phyloP scores from a whole-genome alignment of 2,797 vertebrate genomes.

The Syndactyla subalaris region DNA sequence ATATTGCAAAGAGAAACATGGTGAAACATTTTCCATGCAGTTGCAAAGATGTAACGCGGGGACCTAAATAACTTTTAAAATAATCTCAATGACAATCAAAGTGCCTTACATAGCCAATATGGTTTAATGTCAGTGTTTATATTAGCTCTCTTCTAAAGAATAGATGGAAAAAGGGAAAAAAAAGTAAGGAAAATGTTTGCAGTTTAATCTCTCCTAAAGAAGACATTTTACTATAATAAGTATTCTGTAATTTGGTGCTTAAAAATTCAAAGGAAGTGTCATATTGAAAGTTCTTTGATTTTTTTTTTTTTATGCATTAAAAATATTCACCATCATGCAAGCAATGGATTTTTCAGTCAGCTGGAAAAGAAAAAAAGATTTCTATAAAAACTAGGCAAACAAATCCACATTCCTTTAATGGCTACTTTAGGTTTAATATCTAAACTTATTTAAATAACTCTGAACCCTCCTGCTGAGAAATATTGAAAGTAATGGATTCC shows the following conservation, averaged over 20 bases:
- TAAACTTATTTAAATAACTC: slow-evolving; percentile 87
- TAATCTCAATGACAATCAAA: slow-evolving; percentile 86
- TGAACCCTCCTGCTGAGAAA: slow-evolving; percentile 83
- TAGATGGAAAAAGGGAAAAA: slow-evolving; percentile 36
- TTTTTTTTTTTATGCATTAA: slow-evolving; percentile 72
- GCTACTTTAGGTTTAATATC: slow-evolving; percentile 85
- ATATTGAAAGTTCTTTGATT: slow-evolving; percentile 69
- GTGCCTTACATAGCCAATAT: slow-evolving; percentile 79
- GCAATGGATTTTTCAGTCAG: slow-evolving; percentile 78
- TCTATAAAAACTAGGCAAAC: slow-evolving; percentile 76
- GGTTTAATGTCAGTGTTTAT: slow-evolving; percentile 80
- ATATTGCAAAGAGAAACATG: slow-evolving; percentile 89
- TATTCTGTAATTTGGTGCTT: slow-evolving; percentile 74
- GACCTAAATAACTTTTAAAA: slow-evolving; percentile 87
- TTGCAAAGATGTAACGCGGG: slow-evolving; percentile 78
- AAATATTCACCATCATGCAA: slow-evolving; percentile 73
- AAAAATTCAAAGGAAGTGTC: slow-evolving; percentile 78
- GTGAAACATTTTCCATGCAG: slow-evolving; percentile 88
- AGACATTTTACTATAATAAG: slow-evolving; percentile 71
- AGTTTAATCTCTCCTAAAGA: slow-evolving; percentile 74
- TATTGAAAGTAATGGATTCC: slow-evolving; percentile 85
- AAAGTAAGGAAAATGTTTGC: slow-evolving; percentile 33
- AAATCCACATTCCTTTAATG: slow-evolving; percentile 81
- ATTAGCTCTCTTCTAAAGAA: slow-evolving; percentile 67
- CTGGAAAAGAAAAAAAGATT: slow-evolving; percentile 67